Conservation (phyloP, 2,888 invertebrate species). For the Molanna angustata region DNA sequence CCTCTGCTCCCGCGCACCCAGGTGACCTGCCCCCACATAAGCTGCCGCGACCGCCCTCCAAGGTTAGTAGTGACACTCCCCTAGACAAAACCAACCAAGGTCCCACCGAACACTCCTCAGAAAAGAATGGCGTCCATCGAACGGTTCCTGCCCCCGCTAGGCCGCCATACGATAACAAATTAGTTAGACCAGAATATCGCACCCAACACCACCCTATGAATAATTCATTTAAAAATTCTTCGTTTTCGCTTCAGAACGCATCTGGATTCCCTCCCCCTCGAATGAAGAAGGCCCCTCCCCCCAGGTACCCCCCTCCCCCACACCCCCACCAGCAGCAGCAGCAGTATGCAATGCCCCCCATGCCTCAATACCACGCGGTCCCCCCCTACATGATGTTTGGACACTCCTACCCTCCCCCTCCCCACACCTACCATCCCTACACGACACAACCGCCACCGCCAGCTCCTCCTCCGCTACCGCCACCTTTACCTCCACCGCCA, state of each 20-base stretch:
- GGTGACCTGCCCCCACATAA: slow-evolving; percentile 19
- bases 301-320: background rate
- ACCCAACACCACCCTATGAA: background rate
- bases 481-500: slow-evolving; percentile 15
- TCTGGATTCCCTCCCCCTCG: background rate
- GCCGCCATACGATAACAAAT: background rate
- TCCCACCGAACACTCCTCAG: background rate
- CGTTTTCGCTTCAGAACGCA: background rate
- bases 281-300: background rate
- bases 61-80: slow-evolving; percentile 23
- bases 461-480: slow-evolving; percentile 10
- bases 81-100: background rate
- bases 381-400: background rate
- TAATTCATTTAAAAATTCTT: background rate
- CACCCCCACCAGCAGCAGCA: background rate
- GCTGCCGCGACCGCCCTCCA: slow-evolving; percentile 1
- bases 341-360: slow-evolving; percentile 4
- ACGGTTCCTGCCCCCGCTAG: background rate
- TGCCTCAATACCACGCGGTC: no score
- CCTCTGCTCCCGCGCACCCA: slow-evolving; percentile 32
- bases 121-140: background rate
- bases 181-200: background rate
- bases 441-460: background rate
- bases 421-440: background rate
- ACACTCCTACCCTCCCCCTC: slow-evolving; percentile 6